Evolutionary conservation across 2,113 vertebrate genomes (phyloP).

Genomic region (Nycticebus coucang): DNA sequence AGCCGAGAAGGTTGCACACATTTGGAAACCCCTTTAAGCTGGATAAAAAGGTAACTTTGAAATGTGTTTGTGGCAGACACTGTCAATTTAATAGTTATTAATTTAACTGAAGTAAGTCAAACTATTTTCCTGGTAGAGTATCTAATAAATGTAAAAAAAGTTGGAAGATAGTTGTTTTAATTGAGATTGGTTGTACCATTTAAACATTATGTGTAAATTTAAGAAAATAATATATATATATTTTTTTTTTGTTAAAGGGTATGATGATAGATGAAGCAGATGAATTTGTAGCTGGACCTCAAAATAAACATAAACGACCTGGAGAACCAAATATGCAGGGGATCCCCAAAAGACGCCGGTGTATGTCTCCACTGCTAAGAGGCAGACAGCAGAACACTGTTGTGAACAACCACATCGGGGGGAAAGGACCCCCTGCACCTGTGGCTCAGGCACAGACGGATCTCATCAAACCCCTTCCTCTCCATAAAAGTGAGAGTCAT

Average conservation of each 20-base stretch:
- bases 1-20: conserved; percentile 96
- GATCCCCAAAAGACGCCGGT: conserved; percentile 86
- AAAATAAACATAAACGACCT: conserved; percentile 89
- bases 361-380: conserved; percentile 87
- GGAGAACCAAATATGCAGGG: conserved; percentile 88
- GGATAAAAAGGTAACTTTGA: conserved; percentile 94
- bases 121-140: conserved; percentile 25
- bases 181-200: background rate
- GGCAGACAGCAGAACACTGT: conserved; percentile 82
- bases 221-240: background rate
- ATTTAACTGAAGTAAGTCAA: conserved; percentile 43
- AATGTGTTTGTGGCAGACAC: background rate
- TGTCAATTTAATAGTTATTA: conserved; percentile 23
- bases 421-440: conserved; percentile 84
- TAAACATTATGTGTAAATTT: background rate
- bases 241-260: conserved; percentile 80
- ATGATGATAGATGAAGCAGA: conserved; percentile 94
- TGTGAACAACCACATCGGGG: conserved; percentile 86
- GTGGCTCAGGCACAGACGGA: conserved; percentile 82
- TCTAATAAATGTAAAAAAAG: background rate
- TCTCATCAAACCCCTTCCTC: conserved; percentile 83
- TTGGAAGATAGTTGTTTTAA: conserved; percentile 21
- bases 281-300: conserved; percentile 90
- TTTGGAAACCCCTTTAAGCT: conserved; percentile 99
- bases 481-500: conserved; percentile 85